phyloP scores from a whole-genome alignment of 2,888 invertebrate genomes.

The Nasonovia ribisnigri region DNA sequence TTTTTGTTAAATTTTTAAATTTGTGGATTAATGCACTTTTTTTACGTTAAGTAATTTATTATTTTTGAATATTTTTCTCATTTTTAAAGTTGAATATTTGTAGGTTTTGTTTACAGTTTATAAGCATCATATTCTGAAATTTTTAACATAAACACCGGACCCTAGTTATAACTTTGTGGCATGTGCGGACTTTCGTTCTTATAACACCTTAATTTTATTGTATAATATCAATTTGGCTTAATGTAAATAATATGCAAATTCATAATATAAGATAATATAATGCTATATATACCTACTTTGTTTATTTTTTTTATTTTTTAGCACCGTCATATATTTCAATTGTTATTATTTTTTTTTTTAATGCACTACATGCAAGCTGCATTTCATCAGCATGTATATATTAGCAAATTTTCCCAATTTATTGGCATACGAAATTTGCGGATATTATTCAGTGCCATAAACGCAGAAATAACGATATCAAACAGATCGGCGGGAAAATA shows the following conservation, averaged over 20 bases:
- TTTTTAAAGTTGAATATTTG: not conserved
- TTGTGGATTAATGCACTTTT: not conserved
- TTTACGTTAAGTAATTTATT: not conserved
- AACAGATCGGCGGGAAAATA: not conserved
- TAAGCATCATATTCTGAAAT: not conserved
- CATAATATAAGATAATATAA: not conserved
- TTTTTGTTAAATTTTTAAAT: not conserved
- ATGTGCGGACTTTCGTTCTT: not conserved
- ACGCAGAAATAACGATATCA: not conserved
- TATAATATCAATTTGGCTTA: not conserved
- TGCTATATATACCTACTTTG: not conserved
- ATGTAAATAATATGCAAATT: not conserved
- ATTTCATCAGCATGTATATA: not conserved
- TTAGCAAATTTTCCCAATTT: not conserved
- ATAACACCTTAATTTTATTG: not conserved
- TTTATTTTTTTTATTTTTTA: not conserved
- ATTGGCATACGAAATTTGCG: not conserved
- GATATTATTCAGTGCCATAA: not conserved
- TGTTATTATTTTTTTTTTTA: not conserved
- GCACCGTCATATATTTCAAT: not conserved
- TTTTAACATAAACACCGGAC: not conserved
- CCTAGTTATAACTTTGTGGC: conserved; percentile 19
- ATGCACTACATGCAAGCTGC: not conserved
- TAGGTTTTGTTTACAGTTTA: not conserved
- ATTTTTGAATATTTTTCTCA: not conserved